phyloP scores from a whole-genome alignment of 2,888 invertebrate genomes.

The Hyposoter didymator region DNA sequence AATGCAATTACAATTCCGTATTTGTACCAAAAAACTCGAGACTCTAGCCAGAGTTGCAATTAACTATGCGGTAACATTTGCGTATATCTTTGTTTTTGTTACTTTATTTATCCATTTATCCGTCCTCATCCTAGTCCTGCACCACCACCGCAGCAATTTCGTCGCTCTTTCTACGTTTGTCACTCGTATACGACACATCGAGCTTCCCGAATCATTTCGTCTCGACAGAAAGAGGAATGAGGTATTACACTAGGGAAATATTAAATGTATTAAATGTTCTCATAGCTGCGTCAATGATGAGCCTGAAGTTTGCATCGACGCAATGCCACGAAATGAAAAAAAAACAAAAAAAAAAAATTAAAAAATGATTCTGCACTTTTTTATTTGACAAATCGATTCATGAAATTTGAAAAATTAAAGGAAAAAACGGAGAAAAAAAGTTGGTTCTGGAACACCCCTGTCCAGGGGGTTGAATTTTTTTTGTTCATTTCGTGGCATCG shows the following conservation, averaged over 20 bases:
- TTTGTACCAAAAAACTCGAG: constrained; percentile 76
- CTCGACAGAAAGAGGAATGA: constrained; percentile 21
- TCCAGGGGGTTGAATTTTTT: too few species aligned
- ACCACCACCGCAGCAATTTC: constrained; percentile 8
- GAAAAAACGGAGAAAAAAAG: too few species aligned
- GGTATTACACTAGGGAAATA: constrained; percentile 11
- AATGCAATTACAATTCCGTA: constrained; percentile 79
- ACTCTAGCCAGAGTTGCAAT: constrained; percentile 54
- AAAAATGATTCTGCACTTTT: too few species aligned
- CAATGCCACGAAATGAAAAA: too few species aligned
- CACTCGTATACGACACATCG: background rate
- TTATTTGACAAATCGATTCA: too few species aligned
- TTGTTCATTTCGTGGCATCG: too few species aligned
- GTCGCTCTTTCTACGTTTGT: constrained; percentile 9
- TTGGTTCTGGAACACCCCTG: too few species aligned
- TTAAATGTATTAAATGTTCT: background rate
- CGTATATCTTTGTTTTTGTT: constrained; percentile 34
- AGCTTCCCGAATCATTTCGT: constrained; percentile 2
- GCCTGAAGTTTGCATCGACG: too few species aligned
- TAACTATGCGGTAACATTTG: constrained; percentile 52
- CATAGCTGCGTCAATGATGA: constrained; percentile 12
- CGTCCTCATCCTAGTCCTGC: constrained; percentile 19
- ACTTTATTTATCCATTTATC: constrained; percentile 18
- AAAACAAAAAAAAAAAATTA: too few species aligned
- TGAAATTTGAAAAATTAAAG: too few species aligned